These are phyloP conservation scores for Mormyrus proboscirostris DNA, from an alignment of 2,797 vertebrate genomes.

Conservation along the genomic window DNA sequence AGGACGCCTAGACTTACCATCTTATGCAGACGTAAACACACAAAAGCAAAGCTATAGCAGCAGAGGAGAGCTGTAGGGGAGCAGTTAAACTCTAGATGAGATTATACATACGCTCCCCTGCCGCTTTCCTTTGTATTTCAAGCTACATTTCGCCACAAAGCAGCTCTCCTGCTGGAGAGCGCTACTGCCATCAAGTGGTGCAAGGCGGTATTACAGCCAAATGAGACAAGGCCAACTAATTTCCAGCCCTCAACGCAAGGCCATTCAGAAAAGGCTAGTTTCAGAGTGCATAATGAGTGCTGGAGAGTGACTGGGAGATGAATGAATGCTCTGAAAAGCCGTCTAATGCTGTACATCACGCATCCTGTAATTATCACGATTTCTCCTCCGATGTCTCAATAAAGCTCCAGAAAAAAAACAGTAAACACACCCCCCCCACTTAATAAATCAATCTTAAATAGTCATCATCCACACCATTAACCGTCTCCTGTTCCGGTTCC, in stretches of 20 bases:
- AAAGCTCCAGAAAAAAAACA: background rate
- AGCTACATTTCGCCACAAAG: background rate
- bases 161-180: constrained; percentile 28
- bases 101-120: background rate
- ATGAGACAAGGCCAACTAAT: background rate
- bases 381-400: background rate
- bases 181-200: constrained; percentile 49
- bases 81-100: background rate
- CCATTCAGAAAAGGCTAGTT: background rate
- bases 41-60: background rate
- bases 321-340: background rate
- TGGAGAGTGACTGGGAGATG: background rate
- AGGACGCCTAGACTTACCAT: background rate
- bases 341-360: background rate
- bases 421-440: background rate
- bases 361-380: background rate
- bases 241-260: background rate
- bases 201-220: background rate
- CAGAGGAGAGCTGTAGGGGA: background rate
- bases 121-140: constrained; percentile 2
- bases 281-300: background rate
- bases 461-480: background rate
- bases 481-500: background rate
- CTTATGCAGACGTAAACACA: background rate
- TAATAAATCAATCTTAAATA: background rate